Percentiles rank a stretch among this genome's conserved stretches.
These are phyloP conservation scores for Trissoscelio sp. DNA, from an alignment of 2,888 invertebrate species.

Conservation along the genomic window DNA sequence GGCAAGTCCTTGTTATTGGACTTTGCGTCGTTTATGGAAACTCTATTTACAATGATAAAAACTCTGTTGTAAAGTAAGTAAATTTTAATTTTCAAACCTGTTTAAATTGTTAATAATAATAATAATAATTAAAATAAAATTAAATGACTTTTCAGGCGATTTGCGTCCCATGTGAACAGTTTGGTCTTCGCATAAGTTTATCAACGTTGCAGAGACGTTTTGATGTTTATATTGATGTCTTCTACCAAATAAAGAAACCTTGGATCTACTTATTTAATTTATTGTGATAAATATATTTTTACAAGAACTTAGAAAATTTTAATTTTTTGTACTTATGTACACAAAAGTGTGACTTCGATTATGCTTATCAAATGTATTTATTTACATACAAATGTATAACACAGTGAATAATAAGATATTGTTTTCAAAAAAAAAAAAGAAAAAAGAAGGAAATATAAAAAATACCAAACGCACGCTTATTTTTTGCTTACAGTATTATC, in stretches of 20 bases:
- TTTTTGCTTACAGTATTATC: conserved; percentile 35
- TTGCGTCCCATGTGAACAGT: conserved; percentile 36
- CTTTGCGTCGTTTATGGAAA: conserved; percentile 77
- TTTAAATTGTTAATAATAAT: not conserved
- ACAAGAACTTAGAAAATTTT: not conserved
- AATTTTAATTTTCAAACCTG: not conserved
- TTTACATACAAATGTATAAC: conserved; percentile 32
- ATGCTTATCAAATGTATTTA: conserved; percentile 42
- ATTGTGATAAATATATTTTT: conserved; percentile 19
- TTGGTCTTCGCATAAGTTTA: conserved; percentile 9
- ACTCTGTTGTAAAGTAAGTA: conserved; percentile 74
- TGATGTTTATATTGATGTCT: not conserved
- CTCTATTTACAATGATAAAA: conserved; percentile 75
- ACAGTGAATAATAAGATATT: conserved; percentile 5
- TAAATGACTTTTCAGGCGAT: conserved; percentile 39
- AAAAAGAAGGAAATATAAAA: conserved; percentile 37
- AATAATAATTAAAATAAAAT: not conserved
- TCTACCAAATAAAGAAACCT: not conserved
- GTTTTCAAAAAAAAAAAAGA: conserved; percentile 12
- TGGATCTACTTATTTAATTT: not conserved
- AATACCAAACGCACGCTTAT: conserved; percentile 23
- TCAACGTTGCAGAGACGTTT: not conserved
- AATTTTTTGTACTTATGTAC: not conserved
- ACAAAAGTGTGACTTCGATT: not conserved
- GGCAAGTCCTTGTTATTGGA: conserved; percentile 73